Base-by-base conservation (phyloP, 2,888 invertebrate species). In the Heliconius hortense region DNA sequence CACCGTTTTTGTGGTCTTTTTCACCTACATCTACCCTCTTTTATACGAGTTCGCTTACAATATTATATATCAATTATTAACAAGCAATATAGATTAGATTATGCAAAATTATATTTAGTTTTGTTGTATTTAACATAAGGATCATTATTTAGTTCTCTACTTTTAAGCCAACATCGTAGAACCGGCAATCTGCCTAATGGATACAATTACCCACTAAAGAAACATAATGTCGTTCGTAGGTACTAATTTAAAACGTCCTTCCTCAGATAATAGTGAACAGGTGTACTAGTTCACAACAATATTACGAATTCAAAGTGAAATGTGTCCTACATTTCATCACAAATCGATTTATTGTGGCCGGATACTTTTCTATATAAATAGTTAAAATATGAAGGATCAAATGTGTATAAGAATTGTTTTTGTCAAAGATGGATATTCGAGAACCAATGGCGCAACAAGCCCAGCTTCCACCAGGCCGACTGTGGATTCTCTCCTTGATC, bases 401-500 rank as follows among this genome's bases (percentile, higher is more conserved):
- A 43, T 56, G 28, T 35, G 26, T 64, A 26, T 64, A 63, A 62
- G 31, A 11, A 53, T 60, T 59, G 64, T 74, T 11, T 66, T 75
- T 73, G 53, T 60, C 26, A 79, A 84, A 80, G 94, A 94, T 69
- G 89, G 89, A 0, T 94, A 93, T 81, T 85, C 90, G 5, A 89
- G 93, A 48, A 93, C 91, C 26, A 94, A 94, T 77, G 94, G 94
- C 11, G 90, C 93, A 1, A 84, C 90, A 26, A 95, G 95, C 77
- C 94, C 94, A 0, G 92, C 92, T 0, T 89, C 92, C 39, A 85
- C 93, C 62, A 94, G 98, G 77, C 97, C 98, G 18, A 96, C 97
- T 0, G 98, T 98, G 73, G 98, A 98, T 92, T 97, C 97, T 80
- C 95, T 98, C 68, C 94, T 98, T 76, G 98, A 98, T 83, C 98